phyloP scores from a whole-genome alignment of 2,113 vertebrate species.

The Pelmatolapia mariae region DNA sequence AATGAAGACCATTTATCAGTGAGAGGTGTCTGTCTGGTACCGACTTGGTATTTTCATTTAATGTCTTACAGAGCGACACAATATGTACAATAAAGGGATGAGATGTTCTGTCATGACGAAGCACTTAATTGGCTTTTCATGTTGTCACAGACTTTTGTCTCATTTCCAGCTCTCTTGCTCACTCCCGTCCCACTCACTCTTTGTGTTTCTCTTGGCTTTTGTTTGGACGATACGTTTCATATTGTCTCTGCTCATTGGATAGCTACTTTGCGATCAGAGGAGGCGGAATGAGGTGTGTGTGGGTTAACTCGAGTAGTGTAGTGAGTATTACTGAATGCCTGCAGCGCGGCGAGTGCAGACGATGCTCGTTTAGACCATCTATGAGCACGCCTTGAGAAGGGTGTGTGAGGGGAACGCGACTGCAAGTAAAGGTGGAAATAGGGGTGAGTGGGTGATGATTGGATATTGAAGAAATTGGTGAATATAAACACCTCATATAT shows the following conservation, averaged over 20 bases:
- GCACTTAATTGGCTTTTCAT: slow-evolving; percentile 26
- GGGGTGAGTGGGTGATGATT: neutral
- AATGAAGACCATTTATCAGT: neutral
- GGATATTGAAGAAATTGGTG: neutral
- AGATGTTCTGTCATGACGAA: slow-evolving; percentile 32
- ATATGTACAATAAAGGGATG: neutral
- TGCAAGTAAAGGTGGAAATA: slow-evolving; percentile 18
- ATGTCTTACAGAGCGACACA: neutral
- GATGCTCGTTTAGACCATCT: slow-evolving; percentile 3
- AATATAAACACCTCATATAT: neutral
- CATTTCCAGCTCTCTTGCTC: slow-evolving; percentile 27
- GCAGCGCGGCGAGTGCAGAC: neutral
- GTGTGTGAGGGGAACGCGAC: neutral
- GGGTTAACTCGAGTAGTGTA: neutral
- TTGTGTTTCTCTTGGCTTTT: slow-evolving; percentile 38
- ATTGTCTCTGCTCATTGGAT: slow-evolving; percentile 25
- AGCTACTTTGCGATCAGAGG: neutral
- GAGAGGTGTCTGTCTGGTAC: neutral
- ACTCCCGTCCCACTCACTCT: slow-evolving; percentile 33
- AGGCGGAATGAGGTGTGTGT: slow-evolving; percentile 13
- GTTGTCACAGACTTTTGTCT: slow-evolving; percentile 44
- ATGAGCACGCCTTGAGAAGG: neutral
- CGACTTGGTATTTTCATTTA: neutral
- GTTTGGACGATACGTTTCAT: slow-evolving; percentile 39
- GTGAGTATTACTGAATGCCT: neutral